Conservation (phyloP, 1,140 invertebrate genomes). For the Ceratina calcarata region DNA sequence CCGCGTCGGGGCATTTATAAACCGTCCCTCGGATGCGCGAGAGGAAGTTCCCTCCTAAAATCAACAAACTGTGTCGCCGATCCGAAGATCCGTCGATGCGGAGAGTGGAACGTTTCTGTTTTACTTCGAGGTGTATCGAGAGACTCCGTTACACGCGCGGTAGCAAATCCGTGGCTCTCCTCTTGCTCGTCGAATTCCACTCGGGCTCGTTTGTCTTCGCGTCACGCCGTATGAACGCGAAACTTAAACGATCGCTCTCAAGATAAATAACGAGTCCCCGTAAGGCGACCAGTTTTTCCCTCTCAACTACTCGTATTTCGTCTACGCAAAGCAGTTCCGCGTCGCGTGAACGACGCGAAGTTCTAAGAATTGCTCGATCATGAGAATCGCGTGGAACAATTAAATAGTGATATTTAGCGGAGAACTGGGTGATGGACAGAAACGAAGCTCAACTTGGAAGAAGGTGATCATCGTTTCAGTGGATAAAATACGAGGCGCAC, state of each 20-base stretch:
- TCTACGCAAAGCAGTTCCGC: too few relatives aligned
- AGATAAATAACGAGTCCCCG: not conserved
- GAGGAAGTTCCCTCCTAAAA: slow-evolving; percentile 30
- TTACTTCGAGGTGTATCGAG: slow-evolving; percentile 46
- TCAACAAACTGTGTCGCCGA: not conserved
- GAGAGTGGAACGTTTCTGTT: slow-evolving; percentile 28
- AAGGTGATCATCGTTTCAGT: not conserved
- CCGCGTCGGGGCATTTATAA: slow-evolving; percentile 53
- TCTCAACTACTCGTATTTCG: too few relatives aligned
- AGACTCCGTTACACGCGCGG: too few relatives aligned
- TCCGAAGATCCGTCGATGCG: not conserved
- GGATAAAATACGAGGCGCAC: slow-evolving; percentile 10
- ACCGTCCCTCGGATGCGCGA: slow-evolving; percentile 3
- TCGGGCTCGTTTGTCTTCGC: slow-evolving; percentile 28
- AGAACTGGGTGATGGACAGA: too few relatives aligned
- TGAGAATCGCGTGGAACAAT: too few relatives aligned
- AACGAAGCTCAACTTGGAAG: not conserved
- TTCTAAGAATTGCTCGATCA: too few relatives aligned
- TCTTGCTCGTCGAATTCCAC: slow-evolving; percentile 27
- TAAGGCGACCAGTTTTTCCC: not conserved
- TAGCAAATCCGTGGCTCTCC: too few relatives aligned
- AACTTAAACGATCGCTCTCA: slow-evolving; percentile 1
- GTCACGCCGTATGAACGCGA: slow-evolving; percentile 16
- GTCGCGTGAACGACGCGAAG: too few relatives aligned
- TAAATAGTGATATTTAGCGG: too few relatives aligned